These are phyloP conservation scores for Delia radicum DNA, from an alignment of 1,140 invertebrate species.

Conservation along the genomic window DNA sequence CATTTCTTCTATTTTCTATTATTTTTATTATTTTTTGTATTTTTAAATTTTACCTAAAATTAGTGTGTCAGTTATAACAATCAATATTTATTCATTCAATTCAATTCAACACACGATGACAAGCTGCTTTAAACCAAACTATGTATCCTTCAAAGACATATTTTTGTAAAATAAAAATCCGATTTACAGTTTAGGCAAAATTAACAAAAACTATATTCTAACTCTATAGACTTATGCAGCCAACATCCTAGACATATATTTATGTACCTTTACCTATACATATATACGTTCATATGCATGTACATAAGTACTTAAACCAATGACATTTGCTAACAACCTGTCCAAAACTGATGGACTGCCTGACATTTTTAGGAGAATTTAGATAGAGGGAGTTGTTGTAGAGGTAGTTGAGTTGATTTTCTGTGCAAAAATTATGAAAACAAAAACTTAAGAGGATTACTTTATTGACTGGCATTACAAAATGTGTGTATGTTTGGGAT, in stretches of 20 bases:
- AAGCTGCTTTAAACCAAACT: neutral
- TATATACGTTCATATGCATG: neutral
- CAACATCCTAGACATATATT: neutral
- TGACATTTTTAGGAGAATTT: neutral
- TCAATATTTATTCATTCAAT: neutral
- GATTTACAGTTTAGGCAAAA: slow-evolving; percentile 10
- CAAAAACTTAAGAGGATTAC: slow-evolving; percentile 22
- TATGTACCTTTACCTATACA: neutral
- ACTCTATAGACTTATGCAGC: slow-evolving; percentile 7
- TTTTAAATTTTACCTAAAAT: neutral
- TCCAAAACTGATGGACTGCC: slow-evolving; percentile 11
- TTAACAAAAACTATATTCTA: neutral
- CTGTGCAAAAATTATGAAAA: slow-evolving; percentile 23
- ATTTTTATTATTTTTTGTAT: neutral
- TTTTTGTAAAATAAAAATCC: slow-evolving; percentile 13
- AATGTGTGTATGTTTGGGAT: neutral
- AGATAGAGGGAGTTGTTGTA: neutral
- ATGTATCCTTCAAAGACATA: slow-evolving; percentile 5
- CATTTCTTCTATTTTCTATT: neutral
- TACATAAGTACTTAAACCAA: neutral
- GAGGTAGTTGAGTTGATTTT: slow-evolving; percentile 6
- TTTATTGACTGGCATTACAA: slow-evolving; percentile 16
- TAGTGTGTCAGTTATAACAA: slow-evolving; percentile 6
- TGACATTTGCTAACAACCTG: slow-evolving; percentile 15
- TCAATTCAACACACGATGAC: neutral